phyloP scores from a whole-genome alignment of 2,888 invertebrate species.

The Busseola fusca region DNA sequence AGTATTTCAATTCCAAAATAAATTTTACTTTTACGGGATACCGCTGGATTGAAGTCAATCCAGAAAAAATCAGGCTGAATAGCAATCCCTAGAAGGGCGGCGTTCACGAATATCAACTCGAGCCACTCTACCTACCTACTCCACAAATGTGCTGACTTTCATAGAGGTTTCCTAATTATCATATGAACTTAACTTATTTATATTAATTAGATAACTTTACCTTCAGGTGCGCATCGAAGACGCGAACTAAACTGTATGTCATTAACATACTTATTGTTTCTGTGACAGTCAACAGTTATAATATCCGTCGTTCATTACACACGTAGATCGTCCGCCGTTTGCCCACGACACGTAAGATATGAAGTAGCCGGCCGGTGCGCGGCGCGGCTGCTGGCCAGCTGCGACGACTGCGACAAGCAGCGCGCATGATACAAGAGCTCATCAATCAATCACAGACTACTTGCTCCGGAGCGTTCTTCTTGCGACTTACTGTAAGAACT shows the following conservation, averaged over 20 bases:
- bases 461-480: not conserved
- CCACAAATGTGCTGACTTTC: not conserved
- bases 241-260: not conserved
- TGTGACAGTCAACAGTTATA: not conserved
- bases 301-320: not conserved
- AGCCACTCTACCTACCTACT: not conserved
- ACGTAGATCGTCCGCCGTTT: not conserved
- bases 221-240: not conserved
- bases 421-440: constrained; percentile 24
- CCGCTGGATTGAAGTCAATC: too few relatives aligned
- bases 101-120: not conserved
- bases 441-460: constrained; percentile 32
- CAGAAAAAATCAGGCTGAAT: too few relatives aligned
- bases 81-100: too few relatives aligned
- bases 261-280: not conserved
- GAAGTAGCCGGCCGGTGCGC: not conserved
- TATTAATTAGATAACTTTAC: not conserved
- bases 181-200: not conserved
- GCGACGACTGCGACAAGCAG: constrained; percentile 21
- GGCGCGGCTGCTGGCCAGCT: constrained; percentile 5
- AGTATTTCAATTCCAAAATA: too few relatives aligned
- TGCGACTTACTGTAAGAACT: not conserved
- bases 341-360: too few relatives aligned
- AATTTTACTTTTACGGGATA: too few relatives aligned
- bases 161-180: not conserved